These are phyloP conservation scores for Perithous albicinctus DNA, from an alignment of 2,888 invertebrate genomes.

Conservation along the genomic window DNA sequence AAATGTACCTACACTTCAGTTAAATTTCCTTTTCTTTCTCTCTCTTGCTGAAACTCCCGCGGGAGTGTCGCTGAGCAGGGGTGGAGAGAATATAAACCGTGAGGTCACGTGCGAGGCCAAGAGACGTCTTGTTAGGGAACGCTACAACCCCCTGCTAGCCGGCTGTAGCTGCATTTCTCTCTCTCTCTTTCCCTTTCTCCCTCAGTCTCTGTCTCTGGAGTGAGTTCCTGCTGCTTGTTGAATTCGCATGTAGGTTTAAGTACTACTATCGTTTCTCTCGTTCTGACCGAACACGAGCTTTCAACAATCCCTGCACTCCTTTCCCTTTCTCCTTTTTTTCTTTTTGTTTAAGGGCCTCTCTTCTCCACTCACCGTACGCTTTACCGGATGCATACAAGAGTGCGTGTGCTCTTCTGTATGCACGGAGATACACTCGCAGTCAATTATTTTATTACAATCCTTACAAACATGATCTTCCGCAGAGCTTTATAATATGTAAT, in stretches of 20 bases:
- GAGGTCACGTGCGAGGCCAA: conserved; percentile 72
- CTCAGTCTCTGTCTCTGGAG: conserved; percentile 36
- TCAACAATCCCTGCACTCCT: not conserved
- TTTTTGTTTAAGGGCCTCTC: conserved; percentile 35
- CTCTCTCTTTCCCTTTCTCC: not conserved
- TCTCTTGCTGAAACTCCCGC: conserved; percentile 10
- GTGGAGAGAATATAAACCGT: conserved; percentile 67
- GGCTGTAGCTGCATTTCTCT: not conserved
- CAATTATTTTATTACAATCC: conserved; percentile 53
- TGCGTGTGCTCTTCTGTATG: conserved; percentile 5
- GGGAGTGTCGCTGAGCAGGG: conserved; percentile 44
- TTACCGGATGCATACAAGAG: conserved; percentile 17
- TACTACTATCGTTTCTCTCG: conserved; percentile 58
- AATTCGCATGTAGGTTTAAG: conserved; percentile 54
- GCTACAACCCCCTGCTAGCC: conserved; percentile 37
- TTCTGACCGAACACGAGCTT: conserved; percentile 5
- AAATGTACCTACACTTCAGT: conserved; percentile 31
- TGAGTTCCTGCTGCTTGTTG: not conserved
- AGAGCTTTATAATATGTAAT: not conserved
- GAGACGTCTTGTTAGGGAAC: conserved; percentile 73
- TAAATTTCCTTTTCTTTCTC: conserved; percentile 6
- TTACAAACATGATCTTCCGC: not conserved
- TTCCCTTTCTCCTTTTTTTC: conserved; percentile 6
- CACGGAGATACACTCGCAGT: not conserved
- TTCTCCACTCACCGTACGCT: conserved; percentile 19